Evolutionary conservation across 2,888 invertebrate genomes (phyloP).

Genomic region (Lordiphosa andalusiaca): DNA sequence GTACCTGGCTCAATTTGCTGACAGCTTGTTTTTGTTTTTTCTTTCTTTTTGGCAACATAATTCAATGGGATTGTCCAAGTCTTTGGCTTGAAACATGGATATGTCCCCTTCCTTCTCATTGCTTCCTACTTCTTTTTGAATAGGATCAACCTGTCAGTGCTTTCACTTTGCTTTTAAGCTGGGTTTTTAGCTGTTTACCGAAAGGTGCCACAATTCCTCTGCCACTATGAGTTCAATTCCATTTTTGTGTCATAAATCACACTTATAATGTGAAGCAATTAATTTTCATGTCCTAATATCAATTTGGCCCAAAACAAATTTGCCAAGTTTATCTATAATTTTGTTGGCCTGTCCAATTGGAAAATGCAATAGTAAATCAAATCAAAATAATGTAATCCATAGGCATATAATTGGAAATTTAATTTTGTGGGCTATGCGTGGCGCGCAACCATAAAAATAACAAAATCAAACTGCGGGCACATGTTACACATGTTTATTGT

Average conservation of each 20-base stretch:
- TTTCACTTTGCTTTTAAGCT: slow-evolving; percentile 37
- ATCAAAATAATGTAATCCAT: slow-evolving; percentile 50
- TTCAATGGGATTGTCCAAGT: slow-evolving; percentile 61
- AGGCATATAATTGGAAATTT: slow-evolving; percentile 49
- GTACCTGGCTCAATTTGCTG: slow-evolving; percentile 54
- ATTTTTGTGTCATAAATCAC: slow-evolving; percentile 12
- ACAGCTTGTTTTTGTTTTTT: slow-evolving; percentile 45
- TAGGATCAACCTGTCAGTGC: slow-evolving; percentile 56
- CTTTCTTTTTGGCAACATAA: slow-evolving; percentile 56
- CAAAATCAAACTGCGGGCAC: slow-evolving; percentile 1
- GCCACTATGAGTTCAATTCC: slow-evolving; percentile 1
- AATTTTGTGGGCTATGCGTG: slow-evolving; percentile 24
- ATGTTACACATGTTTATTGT: neutral
- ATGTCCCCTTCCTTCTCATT: slow-evolving; percentile 6
- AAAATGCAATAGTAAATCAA: slow-evolving; percentile 40
- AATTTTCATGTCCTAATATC: slow-evolving; percentile 36
- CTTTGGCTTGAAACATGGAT: slow-evolving; percentile 25
- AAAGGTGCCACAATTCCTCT: slow-evolving; percentile 30
- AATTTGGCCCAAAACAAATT: slow-evolving; percentile 37
- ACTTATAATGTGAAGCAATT: slow-evolving; percentile 28
- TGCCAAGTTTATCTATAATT: slow-evolving; percentile 8
- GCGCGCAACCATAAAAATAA: neutral
- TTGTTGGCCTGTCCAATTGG: slow-evolving; percentile 7
- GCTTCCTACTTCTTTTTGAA: slow-evolving; percentile 1
- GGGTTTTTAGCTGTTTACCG: slow-evolving; percentile 32